Evolutionary conservation across 2,113 vertebrate genomes (phyloP), one percentile per base, ranked within the genome.

Genomic region (Capricornis sumatraensis): DNA sequence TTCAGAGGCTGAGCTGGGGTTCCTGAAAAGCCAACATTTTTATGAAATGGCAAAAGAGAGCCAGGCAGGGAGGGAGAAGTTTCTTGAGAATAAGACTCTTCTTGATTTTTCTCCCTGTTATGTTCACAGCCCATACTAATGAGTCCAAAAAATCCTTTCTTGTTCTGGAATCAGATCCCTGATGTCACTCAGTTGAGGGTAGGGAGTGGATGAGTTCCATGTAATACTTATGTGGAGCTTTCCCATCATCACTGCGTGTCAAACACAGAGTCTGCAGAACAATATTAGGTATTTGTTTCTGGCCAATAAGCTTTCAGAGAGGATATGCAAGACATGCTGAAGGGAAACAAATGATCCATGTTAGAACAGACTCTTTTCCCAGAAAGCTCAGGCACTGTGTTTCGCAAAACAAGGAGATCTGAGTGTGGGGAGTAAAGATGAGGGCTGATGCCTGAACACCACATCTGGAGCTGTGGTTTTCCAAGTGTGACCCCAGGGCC

Each of bases 141-240:
- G 7, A 88, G n/a, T 23, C 36, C 36, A 60, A 90, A 27, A 30
- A 87, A 89, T 76, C 92, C 43, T 76, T 50, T 64, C 89, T 87
- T 85, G 71, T 90, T 92, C 95, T 95, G 43, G 79, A 95, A 87
- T 88, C 87, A 94, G 92, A 96, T 53, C 30, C 45, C 64, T 27
- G 21, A 53, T 60, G 25, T 95, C 36, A 57, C 27, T 96, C 76
- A 50, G 53, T 36, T 67, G 57, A 85, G 47, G 53, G 28, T 17
- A 27, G 15, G 13, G 71, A 85, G 40, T 30, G 30, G 81, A 92
- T 50, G 55, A 43, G 78, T 96, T 76, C 92, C 53, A 89, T 81
- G 71, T 27, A 85, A 90, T 45, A 95, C 58, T 89, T 92, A 62
- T 28, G 9, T 33, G 47, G 40, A 64, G 64, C 43, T 82, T 82